phyloP scores from a whole-genome alignment of 2,113 vertebrate genomes.

The Elaphurus davidianus region DNA sequence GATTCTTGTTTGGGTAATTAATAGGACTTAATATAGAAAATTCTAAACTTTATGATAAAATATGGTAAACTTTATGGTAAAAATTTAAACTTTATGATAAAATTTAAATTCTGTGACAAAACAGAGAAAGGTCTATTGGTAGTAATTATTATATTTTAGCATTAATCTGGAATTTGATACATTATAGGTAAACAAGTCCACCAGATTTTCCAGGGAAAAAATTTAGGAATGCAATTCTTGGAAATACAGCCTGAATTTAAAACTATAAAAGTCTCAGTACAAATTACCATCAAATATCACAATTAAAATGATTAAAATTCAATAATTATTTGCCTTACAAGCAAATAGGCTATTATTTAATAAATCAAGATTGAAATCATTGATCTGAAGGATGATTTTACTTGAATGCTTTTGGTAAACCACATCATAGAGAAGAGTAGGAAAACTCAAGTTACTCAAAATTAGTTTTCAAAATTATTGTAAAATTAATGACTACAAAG shows the following conservation, averaged over 20 bases:
- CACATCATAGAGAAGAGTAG: not conserved
- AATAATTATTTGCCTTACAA: not conserved
- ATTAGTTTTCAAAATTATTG: constrained; percentile 3
- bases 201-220: not conserved
- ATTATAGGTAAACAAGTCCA: not conserved
- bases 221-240: not conserved
- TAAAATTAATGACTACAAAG: not conserved
- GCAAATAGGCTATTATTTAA: not conserved
- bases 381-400: not conserved
- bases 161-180: not conserved
- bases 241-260: not conserved
- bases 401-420: not conserved
- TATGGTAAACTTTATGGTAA: not conserved
- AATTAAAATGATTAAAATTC: not conserved
- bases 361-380: not conserved
- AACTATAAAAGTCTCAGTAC: not conserved
- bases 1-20: constrained; percentile 7
- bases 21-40: constrained; percentile 42
- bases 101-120: not conserved
- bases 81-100: constrained; percentile 39
- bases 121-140: not conserved
- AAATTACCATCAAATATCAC: not conserved
- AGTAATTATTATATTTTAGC: not conserved
- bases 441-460: not conserved
- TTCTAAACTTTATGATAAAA: constrained; percentile 17